A percentile compares a stretch with the other conserved stretches of the same genome.
Evolutionary conservation across 2,113 vertebrate genomes (phyloP).

Genomic region (Lota lota): DNA sequence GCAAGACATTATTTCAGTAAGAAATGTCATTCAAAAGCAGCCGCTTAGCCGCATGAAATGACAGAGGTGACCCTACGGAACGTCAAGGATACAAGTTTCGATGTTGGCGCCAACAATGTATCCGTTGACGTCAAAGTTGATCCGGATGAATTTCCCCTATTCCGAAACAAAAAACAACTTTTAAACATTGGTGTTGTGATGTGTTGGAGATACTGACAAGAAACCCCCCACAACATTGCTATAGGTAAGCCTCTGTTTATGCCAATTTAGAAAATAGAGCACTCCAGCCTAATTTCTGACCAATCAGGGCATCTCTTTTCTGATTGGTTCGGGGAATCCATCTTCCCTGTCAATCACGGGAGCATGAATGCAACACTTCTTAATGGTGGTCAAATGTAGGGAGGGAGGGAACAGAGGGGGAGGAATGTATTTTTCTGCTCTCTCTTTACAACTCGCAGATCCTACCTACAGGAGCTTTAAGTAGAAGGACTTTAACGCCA

Average conservation of each 20-base stretch:
- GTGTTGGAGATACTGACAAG: too few species aligned
- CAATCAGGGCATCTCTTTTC: too few species aligned
- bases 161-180: background rate
- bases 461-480: background rate
- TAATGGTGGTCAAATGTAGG: background rate
- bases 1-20: background rate
- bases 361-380: too few species aligned
- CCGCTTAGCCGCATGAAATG: background rate
- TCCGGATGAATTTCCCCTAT: constrained; percentile 97
- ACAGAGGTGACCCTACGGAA: background rate
- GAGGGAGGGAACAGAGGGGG: background rate
- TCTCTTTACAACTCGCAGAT: background rate
- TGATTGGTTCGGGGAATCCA: too few species aligned
- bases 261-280: background rate
- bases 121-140: constrained; percentile 98
- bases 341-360: too few species aligned
- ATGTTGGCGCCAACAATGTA: constrained; percentile 98
- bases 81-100: constrained; percentile 94
- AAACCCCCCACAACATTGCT: too few species aligned
- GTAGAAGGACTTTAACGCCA: background rate
- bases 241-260: too few species aligned
- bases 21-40: background rate
- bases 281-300: background rate
- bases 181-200: too few species aligned
- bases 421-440: background rate